A percentile compares a stretch with the other conserved stretches of the same genome.
phyloP scores from a whole-genome alignment of 2,113 vertebrate genomes.

The Stercorarius parasiticus region DNA sequence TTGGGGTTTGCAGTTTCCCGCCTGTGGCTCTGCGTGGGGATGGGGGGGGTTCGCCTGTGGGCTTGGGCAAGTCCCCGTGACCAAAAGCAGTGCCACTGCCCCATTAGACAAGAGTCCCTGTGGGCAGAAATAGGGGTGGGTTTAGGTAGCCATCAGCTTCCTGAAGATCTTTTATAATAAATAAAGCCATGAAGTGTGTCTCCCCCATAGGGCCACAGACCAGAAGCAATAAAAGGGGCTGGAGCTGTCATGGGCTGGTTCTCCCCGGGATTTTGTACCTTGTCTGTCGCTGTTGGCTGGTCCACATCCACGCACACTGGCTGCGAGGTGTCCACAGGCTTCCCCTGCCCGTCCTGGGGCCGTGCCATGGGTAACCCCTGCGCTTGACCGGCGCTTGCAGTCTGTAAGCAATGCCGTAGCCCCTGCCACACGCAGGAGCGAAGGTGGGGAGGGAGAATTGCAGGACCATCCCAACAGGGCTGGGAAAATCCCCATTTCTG shows the following conservation, averaged over 20 bases:
- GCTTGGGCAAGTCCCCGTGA: not conserved
- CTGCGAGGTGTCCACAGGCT: not conserved
- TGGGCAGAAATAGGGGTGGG: not conserved
- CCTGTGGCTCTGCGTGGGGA: not conserved
- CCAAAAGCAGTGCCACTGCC: not conserved
- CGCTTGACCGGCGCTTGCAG: rapidly evolving
- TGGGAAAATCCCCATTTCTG: not conserved
- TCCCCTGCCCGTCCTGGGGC: not conserved
- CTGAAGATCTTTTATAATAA: not conserved
- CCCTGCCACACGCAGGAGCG: not conserved
- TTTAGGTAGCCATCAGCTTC: not conserved
- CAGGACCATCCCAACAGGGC: not conserved
- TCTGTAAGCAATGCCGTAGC: not conserved
- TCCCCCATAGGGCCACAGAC: not conserved
- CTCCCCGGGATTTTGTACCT: not conserved
- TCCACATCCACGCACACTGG: not conserved
- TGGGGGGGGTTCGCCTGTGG: not conserved
- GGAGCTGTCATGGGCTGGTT: not conserved
- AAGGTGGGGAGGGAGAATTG: not conserved
- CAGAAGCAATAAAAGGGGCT: not conserved
- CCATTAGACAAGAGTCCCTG: not conserved
- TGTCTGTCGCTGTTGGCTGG: not conserved
- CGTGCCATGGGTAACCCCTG: not conserved
- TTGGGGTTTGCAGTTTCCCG: not conserved
- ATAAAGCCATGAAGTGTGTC: not conserved